Evolutionary conservation across 1,140 invertebrate species (phyloP).

Genomic region (Cotesia typhae): DNA sequence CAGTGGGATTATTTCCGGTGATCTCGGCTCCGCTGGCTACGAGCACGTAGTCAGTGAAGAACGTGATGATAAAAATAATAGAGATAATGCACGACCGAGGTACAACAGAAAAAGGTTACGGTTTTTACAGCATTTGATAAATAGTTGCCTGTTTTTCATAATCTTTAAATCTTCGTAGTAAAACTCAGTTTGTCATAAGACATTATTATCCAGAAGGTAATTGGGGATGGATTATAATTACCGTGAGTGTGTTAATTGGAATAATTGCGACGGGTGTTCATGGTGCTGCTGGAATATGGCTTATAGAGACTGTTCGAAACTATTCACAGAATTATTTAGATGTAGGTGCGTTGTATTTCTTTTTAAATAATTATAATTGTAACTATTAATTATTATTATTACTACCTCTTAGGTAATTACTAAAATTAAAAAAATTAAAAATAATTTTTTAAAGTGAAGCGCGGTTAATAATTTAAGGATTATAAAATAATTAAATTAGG

Average conservation of each 20-base stretch:
- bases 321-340: conserved; percentile 50
- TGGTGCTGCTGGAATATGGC: conserved; percentile 60
- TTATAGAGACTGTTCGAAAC: conserved; percentile 52
- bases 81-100: conserved; percentile 46
- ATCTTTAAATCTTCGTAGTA: conserved; percentile 50
- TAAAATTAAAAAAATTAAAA: no score
- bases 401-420: neutral
- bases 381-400: neutral
- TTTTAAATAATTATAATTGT: neutral
- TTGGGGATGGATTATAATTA: conserved; percentile 73
- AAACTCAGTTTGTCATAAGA: conserved; percentile 57
- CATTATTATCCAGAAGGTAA: conserved; percentile 75
- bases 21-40: conserved; percentile 48
- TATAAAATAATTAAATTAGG: no score
- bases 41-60: conserved; percentile 41
- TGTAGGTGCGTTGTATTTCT: conserved; percentile 49
- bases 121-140: neutral
- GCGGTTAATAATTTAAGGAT: no score
- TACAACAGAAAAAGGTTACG: conserved; percentile 23
- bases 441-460: no score
- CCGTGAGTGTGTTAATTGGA: conserved; percentile 66
- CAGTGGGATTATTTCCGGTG: conserved; percentile 53
- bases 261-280: conserved; percentile 66
- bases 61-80: conserved; percentile 32
- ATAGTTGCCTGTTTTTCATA: conserved; percentile 49